These are phyloP conservation scores for Hippocampus guttulatus DNA, from an alignment of 2,113 vertebrate genomes.

Conservation along the genomic window DNA sequence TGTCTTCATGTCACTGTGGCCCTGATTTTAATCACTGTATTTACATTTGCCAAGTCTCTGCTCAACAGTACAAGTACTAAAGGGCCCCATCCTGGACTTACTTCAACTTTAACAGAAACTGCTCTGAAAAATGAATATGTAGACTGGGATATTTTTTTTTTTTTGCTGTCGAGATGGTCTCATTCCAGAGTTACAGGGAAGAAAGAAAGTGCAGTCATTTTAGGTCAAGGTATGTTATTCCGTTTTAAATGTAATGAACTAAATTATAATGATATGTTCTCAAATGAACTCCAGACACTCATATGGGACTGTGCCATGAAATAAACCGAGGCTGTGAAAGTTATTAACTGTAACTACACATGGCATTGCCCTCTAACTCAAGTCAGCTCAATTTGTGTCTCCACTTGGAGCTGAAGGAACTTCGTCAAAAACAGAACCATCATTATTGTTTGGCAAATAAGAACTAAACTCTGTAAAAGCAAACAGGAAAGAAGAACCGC, in stretches of 20 bases:
- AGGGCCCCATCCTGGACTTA: not conserved
- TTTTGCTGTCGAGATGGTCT: slow-evolving; percentile 30
- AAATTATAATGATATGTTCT: slow-evolving; percentile 5
- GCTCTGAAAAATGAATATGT: not conserved
- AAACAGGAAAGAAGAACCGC: not conserved
- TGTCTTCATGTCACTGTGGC: slow-evolving; percentile 6
- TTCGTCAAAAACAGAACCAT: slow-evolving; percentile 7
- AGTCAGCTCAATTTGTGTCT: slow-evolving; percentile 20
- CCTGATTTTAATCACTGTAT: slow-evolving; percentile 5
- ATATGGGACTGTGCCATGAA: not conserved
- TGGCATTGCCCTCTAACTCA: slow-evolving; percentile 3
- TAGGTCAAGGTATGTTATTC: not conserved
- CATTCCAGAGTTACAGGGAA: not conserved
- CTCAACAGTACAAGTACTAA: not conserved
- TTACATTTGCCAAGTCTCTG: slow-evolving; percentile 6
- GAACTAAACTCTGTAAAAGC: not conserved
- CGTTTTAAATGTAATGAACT: not conserved
- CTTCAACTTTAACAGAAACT: slow-evolving; percentile 3
- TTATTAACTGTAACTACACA: not conserved
- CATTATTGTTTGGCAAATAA: slow-evolving; percentile 11
- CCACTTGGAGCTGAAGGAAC: slow-evolving; percentile 21
- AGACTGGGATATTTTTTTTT: slow-evolving; percentile 14
- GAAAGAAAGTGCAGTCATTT: not conserved
- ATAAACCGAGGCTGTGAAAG: not conserved
- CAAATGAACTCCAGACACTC: slow-evolving; percentile 23